A percentile compares a stretch with the other conserved stretches of the same genome.
Conservation (phyloP, 2,113 vertebrate species). For the Lutjanus erythropterus region DNA sequence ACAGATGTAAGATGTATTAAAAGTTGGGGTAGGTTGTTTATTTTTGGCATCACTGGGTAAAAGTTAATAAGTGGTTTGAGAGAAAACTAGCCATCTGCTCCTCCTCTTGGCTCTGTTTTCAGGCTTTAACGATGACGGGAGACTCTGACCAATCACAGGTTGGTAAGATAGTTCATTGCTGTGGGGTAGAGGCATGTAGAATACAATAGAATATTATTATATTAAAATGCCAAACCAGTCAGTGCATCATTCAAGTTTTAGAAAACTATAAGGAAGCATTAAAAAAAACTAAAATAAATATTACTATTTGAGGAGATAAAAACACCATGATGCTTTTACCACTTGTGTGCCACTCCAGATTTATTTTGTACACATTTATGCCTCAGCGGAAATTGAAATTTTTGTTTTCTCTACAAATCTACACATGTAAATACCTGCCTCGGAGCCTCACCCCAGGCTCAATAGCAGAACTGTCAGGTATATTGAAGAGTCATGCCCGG, state of each 20-base stretch:
- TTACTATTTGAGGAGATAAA: not conserved
- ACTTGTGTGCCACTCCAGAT: not conserved
- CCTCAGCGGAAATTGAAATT: not conserved
- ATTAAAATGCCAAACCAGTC: too few species aligned
- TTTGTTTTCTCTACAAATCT: not conserved
- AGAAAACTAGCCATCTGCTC: too few species aligned
- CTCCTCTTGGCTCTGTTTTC: too few species aligned
- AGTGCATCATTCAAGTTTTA: too few species aligned
- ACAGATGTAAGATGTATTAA: not conserved
- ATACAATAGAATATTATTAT: too few species aligned
- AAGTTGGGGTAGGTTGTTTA: not conserved
- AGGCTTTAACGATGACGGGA: too few species aligned
- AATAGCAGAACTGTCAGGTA: slow-evolving; percentile 15
- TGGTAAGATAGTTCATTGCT: too few species aligned
- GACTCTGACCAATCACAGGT: too few species aligned
- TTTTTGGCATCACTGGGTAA: too few species aligned
- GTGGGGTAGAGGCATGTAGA: not conserved
- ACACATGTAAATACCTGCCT: slow-evolving; percentile 41
- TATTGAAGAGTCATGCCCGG: not conserved
- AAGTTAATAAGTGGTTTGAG: too few species aligned
- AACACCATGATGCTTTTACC: not conserved
- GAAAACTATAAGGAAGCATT: too few species aligned
- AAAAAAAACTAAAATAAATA: too few species aligned
- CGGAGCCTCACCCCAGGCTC: slow-evolving; percentile 14
- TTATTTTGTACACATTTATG: not conserved